Conservation (phyloP, 1,140 invertebrate species). For the Dendroctonus valens region DNA sequence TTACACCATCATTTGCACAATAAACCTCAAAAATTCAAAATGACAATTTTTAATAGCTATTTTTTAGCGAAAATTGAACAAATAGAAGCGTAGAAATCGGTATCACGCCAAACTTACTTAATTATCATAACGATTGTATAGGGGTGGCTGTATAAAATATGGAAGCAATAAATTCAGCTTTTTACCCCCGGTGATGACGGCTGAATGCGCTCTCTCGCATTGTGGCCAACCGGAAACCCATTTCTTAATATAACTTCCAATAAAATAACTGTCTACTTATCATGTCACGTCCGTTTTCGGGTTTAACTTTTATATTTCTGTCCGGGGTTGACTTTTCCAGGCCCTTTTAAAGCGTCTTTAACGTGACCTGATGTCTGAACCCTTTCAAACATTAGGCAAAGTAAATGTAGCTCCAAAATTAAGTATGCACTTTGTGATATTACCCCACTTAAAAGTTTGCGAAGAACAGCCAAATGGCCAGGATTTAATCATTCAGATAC, state of each 20-base stretch:
- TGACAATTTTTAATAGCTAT: too few relatives aligned
- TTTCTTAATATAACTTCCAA: slow-evolving; percentile 35
- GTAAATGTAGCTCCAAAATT: slow-evolving; percentile 8
- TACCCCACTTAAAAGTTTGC: too few relatives aligned
- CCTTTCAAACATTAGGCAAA: slow-evolving; percentile 20
- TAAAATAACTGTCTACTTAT: slow-evolving; percentile 36
- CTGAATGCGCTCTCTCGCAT: slow-evolving; percentile 35
- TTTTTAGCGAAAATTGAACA: background rate
- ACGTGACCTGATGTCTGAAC: slow-evolving; percentile 16
- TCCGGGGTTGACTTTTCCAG: slow-evolving; percentile 11
- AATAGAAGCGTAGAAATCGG: slow-evolving; percentile 9
- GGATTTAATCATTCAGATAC: too few relatives aligned
- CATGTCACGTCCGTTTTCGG: slow-evolving; percentile 31
- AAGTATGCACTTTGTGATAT: background rate
- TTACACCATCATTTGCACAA: background rate
- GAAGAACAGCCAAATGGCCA: too few relatives aligned
- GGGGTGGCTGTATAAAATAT: slow-evolving; percentile 32
- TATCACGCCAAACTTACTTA: slow-evolving; percentile 25
- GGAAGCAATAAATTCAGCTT: slow-evolving; percentile 32
- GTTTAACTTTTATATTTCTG: slow-evolving; percentile 28
- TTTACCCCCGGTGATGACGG: slow-evolving; percentile 31
- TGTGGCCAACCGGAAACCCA: slow-evolving; percentile 35
- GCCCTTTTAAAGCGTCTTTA: slow-evolving; percentile 26
- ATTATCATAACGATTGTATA: slow-evolving; percentile 31
- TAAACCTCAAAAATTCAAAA: too few relatives aligned